These are phyloP conservation scores for Uromys caudimaculatus DNA, from an alignment of 2,797 vertebrate genomes.

Conservation along the genomic window DNA sequence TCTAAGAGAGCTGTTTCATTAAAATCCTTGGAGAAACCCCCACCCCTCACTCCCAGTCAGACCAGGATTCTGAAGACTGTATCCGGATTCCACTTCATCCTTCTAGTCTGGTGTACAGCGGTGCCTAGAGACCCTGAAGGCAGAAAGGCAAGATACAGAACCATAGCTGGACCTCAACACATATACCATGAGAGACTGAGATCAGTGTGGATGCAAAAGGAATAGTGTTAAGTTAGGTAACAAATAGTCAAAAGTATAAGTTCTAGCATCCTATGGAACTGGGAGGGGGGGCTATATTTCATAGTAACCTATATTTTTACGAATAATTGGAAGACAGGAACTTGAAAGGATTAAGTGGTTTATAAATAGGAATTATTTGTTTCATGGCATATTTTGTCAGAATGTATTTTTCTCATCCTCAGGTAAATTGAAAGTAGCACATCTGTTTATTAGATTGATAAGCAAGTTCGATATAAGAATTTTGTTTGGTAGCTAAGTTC, in stretches of 20 bases:
- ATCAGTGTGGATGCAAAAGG: background rate
- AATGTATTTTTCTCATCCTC: background rate
- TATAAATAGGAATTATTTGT: background rate
- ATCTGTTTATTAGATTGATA: background rate
- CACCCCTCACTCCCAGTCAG: background rate
- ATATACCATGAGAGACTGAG: background rate
- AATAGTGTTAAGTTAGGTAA: background rate
- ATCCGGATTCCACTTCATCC: background rate
- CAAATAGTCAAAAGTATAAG: background rate
- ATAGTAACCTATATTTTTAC: background rate
- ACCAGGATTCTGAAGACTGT: background rate
- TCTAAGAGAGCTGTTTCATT: background rate
- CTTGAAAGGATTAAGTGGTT: background rate
- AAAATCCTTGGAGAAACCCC: background rate
- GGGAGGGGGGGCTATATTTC: background rate
- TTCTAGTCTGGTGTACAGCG: background rate
- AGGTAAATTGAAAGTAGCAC: background rate
- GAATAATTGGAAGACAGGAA: background rate
- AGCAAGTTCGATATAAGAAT: background rate
- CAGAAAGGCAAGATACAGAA: background rate
- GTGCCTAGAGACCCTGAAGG: background rate
- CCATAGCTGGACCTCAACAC: background rate
- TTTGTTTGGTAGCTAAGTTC: background rate
- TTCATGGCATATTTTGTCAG: background rate
- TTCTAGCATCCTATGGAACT: background rate